Percentiles rank a stretch among this genome's conserved stretches.
Conservation (phyloP, 2,797 vertebrate species). For the Betta splendens region DNA sequence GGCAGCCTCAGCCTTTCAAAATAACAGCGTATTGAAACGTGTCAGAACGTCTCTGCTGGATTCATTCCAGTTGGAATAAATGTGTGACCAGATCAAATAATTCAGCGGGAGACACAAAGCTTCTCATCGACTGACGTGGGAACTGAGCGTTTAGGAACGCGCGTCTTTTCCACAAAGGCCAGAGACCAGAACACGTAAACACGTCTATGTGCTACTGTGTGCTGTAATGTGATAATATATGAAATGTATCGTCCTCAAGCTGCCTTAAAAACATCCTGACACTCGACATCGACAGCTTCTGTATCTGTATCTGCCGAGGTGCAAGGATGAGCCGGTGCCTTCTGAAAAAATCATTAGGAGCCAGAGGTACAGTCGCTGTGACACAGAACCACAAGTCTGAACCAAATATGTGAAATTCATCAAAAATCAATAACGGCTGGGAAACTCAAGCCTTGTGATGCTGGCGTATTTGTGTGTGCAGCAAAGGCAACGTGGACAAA, state of each 20-base stretch:
- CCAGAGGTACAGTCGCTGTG: conserved; percentile 19
- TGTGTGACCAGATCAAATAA: conserved; percentile 55
- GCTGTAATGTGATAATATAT: conserved; percentile 16
- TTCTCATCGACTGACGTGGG: conserved; percentile 56
- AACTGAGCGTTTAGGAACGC: conserved; percentile 44
- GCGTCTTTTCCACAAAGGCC: too few species aligned
- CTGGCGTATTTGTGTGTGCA: background rate
- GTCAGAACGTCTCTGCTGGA: conserved; percentile 53
- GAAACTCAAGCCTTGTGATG: conserved; percentile 14
- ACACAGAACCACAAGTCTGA: conserved; percentile 26
- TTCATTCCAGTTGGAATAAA: conserved; percentile 53
- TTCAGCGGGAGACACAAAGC: conserved; percentile 41
- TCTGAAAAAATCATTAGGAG: conserved; percentile 37
- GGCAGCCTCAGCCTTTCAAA: conserved; percentile 16
- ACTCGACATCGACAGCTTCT: background rate
- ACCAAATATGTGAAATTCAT: conserved; percentile 44
- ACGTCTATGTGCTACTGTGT: too few species aligned
- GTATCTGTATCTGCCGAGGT: conserved; percentile 11
- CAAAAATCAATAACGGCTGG: conserved; percentile 45
- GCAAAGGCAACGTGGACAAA: too few species aligned
- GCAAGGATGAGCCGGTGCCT: conserved; percentile 33
- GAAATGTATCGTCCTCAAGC: background rate
- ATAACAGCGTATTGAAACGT: conserved; percentile 19
- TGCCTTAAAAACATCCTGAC: conserved; percentile 1
- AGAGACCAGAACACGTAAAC: too few species aligned